These are phyloP conservation scores for Alaudala cheleensis DNA, from an alignment of 2,113 vertebrate species.

Conservation along the genomic window DNA sequence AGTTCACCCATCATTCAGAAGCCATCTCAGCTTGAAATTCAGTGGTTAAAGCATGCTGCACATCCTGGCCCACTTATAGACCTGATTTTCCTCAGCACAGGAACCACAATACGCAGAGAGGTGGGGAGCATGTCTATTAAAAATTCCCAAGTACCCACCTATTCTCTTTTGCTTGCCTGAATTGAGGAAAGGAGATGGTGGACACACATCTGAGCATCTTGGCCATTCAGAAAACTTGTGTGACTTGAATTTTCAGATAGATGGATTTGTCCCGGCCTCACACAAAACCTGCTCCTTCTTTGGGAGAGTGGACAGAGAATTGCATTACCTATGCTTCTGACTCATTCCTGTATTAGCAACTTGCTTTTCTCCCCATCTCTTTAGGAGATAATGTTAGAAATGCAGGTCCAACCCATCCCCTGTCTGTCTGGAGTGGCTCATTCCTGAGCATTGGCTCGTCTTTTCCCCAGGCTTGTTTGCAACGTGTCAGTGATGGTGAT, in stretches of 20 bases:
- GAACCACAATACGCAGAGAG: rapidly evolving
- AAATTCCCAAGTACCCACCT: neutral
- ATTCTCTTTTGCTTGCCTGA: neutral
- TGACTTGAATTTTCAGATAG: neutral
- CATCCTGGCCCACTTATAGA: neutral
- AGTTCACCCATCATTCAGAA: neutral
- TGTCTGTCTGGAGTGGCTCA: neutral
- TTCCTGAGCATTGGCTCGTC: neutral
- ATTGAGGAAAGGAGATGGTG: neutral
- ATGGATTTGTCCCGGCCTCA: neutral
- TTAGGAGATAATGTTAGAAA: neutral
- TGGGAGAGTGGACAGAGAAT: neutral
- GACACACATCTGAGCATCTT: neutral
- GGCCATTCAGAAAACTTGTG: neutral
- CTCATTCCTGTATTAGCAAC: neutral
- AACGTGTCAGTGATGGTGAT: neutral
- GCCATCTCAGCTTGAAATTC: neutral
- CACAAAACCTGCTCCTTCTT: neutral
- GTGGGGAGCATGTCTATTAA: neutral
- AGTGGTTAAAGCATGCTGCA: neutral
- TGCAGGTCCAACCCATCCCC: neutral
- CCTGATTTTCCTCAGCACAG: neutral
- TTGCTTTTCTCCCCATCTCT: neutral
- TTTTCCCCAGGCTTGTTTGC: neutral
- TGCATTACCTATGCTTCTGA: neutral